Evolutionary conservation across 2,797 vertebrate genomes (phyloP), one percentile per base, ranked within the genome.

Genomic region (Botia kubotai): DNA sequence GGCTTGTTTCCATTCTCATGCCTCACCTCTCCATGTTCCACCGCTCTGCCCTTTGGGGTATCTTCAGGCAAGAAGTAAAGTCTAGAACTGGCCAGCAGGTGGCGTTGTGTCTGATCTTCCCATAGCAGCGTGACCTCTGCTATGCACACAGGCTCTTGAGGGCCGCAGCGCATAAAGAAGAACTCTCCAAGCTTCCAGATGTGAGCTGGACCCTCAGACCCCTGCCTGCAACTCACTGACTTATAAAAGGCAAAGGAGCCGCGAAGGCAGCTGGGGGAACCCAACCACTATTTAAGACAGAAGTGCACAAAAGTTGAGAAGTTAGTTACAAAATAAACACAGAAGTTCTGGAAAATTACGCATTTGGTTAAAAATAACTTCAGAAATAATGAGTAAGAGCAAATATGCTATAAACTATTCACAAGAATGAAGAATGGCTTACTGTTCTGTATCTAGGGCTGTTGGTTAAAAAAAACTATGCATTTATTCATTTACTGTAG

Each of bases 201-300:
- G 74, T 86, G 91, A 60, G 84, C 78, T 0, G 89, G 90, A 12
- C 87, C 88, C 0, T 91, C 88, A 0, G 89, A 77, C 4, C 82
- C 82, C 2, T 86, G 77, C 55, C 84, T 82, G 88, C 89, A 91
- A 88, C 92, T 87, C 88, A 95, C 94, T 0, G 93, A 93, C 90
- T 94, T 94, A 58, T 95, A 95, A 92, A 95, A 95, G 84, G 94
- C 91, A 12, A 92, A 94, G 83, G 92, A 91, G 82, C 94, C 95
- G 75, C 94, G 89, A 76, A 92, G 90, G 87, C 93, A 95, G 92
- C 93, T 94, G 83, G 95, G 94, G 85, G 94, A 90, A 72, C 94
- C 94, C 88, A 90, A 89, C 94, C 95, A 95, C 95, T 95, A 75
- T 55, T 21, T 19, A 50, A 3, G 7, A 76, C 16, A 74, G 72